Percentiles rank a stretch among this genome's conserved stretches.
These are phyloP conservation scores for Neotoxoptera formosana DNA, from an alignment of 1,140 invertebrate species.

Conservation along the genomic window DNA sequence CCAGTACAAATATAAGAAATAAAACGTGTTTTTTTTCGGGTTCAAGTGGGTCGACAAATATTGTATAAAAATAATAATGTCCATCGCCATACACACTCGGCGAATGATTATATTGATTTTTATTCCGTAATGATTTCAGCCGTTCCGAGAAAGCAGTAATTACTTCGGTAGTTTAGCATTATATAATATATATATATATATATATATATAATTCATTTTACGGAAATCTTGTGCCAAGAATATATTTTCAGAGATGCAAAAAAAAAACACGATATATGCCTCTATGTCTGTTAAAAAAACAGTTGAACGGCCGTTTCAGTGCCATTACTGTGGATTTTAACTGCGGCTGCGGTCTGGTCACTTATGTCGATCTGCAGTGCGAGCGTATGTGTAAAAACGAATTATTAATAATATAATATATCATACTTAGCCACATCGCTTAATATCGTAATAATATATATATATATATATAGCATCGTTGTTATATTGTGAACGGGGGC, in stretches of 20 bases:
- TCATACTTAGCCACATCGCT: background rate
- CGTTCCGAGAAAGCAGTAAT: background rate
- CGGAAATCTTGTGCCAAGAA: background rate
- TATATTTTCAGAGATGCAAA: slow-evolving; percentile 12
- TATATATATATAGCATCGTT: no score
- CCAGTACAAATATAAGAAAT: background rate
- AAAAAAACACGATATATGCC: background rate
- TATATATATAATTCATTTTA: background rate
- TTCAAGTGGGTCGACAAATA: background rate
- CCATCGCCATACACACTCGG: background rate
- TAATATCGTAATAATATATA: no score
- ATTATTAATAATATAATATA: background rate
- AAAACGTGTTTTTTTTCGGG: background rate
- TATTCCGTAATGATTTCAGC: background rate
- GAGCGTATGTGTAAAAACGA: background rate
- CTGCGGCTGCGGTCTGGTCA: background rate
- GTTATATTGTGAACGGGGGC: background rate
- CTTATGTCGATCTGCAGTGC: background rate
- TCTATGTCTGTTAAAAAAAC: slow-evolving; percentile 8
- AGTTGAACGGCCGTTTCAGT: background rate
- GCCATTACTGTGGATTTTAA: background rate
- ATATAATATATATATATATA: background rate
- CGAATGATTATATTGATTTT: background rate
- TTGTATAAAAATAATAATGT: background rate
- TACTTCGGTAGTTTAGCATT: background rate